Evolutionary conservation across 2,113 vertebrate genomes (phyloP).

Genomic region (Nanorana parkeri): DNA sequence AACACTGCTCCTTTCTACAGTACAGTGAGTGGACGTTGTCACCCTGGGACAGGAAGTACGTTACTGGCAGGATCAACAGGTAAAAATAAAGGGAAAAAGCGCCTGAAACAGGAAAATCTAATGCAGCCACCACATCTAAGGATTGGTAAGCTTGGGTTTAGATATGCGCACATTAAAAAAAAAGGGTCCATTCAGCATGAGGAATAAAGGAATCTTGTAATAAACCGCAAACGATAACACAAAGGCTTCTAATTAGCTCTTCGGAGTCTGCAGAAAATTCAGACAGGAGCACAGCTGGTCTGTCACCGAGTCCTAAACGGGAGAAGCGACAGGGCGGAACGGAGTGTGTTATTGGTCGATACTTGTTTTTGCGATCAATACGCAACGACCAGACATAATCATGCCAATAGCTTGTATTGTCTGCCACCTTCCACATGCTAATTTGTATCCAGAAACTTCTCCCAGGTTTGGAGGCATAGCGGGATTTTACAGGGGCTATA

Average conservation of each 20-base stretch:
- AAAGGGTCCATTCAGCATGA: no score
- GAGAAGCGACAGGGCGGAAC: not conserved
- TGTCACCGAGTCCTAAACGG: not conserved
- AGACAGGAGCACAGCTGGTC: not conserved
- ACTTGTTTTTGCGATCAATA: constrained; percentile 16
- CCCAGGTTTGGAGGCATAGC: not conserved
- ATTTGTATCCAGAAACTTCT: not conserved
- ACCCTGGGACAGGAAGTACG: no score
- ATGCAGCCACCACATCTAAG: no score
- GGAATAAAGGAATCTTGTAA: not conserved
- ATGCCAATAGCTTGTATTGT: not conserved
- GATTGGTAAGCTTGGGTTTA: no score
- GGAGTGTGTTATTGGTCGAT: not conserved
- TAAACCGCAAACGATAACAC: not conserved
- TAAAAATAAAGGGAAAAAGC: no score
- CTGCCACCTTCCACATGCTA: not conserved
- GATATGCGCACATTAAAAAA: no score
- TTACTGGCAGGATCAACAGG: no score
- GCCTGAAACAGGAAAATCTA: no score
- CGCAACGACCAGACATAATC: not conserved
- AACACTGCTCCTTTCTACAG: no score
- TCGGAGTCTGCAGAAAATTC: not conserved
- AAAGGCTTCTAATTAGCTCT: not conserved
- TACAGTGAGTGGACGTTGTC: no score
- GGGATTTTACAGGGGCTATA: no score